Conservation (phyloP, 2,113 vertebrate species). For the Hippocampus comes region DNA sequence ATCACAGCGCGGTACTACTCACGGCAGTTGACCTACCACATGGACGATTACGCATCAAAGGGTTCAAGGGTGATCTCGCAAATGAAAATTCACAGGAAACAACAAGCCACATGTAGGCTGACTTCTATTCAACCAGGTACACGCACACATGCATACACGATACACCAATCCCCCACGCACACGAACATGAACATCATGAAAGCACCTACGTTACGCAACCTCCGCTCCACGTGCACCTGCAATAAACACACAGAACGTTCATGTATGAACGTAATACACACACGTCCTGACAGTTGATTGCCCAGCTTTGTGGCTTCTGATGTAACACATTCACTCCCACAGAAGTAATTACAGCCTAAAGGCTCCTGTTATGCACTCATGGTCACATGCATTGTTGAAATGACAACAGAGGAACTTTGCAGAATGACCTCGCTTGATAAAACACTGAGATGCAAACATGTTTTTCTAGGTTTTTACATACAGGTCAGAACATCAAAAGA, state of each 20-base stretch:
- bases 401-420: slow-evolving; percentile 19
- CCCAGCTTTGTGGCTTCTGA: slow-evolving; percentile 23
- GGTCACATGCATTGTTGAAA: slow-evolving; percentile 23
- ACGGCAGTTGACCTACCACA: slow-evolving; percentile 74
- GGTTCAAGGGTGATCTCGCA: slow-evolving; percentile 60
- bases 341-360: slow-evolving; percentile 31
- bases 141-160: slow-evolving; percentile 1
- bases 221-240: not conserved
- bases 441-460: not conserved
- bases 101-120: slow-evolving; percentile 46
- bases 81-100: slow-evolving; percentile 71
- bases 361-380: slow-evolving; percentile 5
- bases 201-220: slow-evolving; percentile 16
- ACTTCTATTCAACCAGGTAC: slow-evolving; percentile 61
- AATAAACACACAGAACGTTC: not conserved
- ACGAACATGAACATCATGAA: slow-evolving; percentile 8
- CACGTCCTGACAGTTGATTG: slow-evolving; percentile 3
- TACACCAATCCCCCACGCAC: not conserved
- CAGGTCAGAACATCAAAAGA: not conserved
- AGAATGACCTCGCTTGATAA: slow-evolving; percentile 2
- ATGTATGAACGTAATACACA: slow-evolving; percentile 3
- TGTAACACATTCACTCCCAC: slow-evolving; percentile 33
- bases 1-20: slow-evolving; percentile 67
- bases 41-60: slow-evolving; percentile 78
- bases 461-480: not conserved